Base-by-base conservation (phyloP, 2,797 vertebrate species). In the Allobates femoralis region DNA sequence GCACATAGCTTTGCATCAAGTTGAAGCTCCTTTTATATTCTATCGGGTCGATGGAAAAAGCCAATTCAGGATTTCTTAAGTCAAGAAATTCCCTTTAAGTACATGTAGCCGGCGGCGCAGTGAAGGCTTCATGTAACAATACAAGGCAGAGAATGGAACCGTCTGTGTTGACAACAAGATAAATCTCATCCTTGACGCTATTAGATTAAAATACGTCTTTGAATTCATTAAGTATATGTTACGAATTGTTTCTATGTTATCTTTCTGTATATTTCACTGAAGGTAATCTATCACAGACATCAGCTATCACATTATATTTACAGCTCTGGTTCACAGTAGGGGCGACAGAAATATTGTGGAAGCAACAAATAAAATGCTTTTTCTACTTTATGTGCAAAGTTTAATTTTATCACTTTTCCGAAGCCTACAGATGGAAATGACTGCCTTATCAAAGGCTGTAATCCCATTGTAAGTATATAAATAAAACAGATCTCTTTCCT, bases 381-480 rank as follows among this genome's bases (percentile, higher is more conserved):
- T 73, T 74, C 71, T 50, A 74, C 71, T 74, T 74, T 50, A 74
- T 74, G 71, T 74, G 71, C 71, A 74, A 74, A 74, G 71, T 74
- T 74, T 74, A 50, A 74, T 74, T 74, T 74, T 74, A 74, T 74
- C 71, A 50, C 71, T 74, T 73, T 74, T 26, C 21, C 37, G 50
- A 73, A 73, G 69, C 69, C 41, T 50, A 46, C 37, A 74, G 71
- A 74, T 50, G 71, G 37, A 74, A 74, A 26, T 2, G 37, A 16
- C 71, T 46, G 71, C 41, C 23, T 74, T 74, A 74, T 77, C 51
- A 56, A 77, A 53, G 21, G 51, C 7, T 12, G 53, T 56, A 77
- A 77, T 77, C 30, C 51, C 53, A 56, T 56, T 77, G 75, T 77
- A 56, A 56, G 75, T 34, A 8, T 77, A 56, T 55, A 74, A 74